Conservation (phyloP, 2,113 vertebrate genomes). For the Ceyx cyanopectus region DNA sequence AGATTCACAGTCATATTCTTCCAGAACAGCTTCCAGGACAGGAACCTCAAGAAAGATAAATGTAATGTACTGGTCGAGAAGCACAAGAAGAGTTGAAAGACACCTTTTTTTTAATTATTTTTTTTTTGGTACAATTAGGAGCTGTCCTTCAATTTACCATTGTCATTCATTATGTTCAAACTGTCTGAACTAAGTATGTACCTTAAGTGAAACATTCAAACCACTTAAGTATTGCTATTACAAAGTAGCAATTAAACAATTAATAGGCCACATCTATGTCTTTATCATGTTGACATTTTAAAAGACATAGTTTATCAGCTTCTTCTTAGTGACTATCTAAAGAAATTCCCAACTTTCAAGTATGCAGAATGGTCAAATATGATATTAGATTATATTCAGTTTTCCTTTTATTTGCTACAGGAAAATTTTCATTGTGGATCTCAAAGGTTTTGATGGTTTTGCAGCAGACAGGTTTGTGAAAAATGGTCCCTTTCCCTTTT, state of each 20-base stretch:
- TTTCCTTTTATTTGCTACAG: neutral
- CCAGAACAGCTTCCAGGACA: neutral
- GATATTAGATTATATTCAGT: neutral
- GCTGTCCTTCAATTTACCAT: neutral
- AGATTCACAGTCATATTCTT: neutral
- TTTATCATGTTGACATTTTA: neutral
- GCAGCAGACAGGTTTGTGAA: neutral
- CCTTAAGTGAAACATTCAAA: rapidly evolving
- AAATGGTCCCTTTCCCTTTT: neutral
- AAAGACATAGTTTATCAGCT: neutral
- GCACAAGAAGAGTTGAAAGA: neutral
- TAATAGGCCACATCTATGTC: neutral
- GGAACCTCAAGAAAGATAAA: neutral
- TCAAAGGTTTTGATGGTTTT: neutral
- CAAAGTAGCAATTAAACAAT: neutral
- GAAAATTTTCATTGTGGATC: neutral
- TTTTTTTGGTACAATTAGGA: neutral
- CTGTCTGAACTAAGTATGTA: neutral
- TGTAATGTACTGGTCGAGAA: neutral
- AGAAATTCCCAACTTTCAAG: neutral
- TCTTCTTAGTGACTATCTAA: neutral
- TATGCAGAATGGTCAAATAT: neutral
- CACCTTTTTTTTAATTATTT: neutral
- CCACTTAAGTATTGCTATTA: neutral
- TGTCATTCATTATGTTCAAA: neutral